Percentiles rank a stretch among this genome's conserved stretches.
Evolutionary conservation across 2,113 vertebrate genomes (phyloP).

Genomic region (Erythrocercus mccallii): DNA sequence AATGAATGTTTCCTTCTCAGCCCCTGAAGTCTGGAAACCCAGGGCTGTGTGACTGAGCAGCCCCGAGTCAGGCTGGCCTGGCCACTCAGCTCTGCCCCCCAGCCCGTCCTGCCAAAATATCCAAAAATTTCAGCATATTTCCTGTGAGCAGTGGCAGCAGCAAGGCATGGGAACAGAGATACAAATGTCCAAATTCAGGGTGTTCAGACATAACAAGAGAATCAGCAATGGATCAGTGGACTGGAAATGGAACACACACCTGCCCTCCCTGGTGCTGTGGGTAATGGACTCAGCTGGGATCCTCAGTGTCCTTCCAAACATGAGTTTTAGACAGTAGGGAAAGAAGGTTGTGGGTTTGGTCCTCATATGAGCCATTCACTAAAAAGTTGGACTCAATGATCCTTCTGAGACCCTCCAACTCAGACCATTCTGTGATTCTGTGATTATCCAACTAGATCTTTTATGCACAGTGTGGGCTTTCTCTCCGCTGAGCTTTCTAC

Average conservation of each 20-base stretch:
- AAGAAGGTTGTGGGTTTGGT: neutral
- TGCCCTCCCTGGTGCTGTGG: neutral
- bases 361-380: neutral
- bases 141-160: neutral
- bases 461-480: neutral
- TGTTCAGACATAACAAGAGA: neutral
- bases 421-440: neutral
- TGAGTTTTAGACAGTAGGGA: neutral
- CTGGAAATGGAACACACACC: neutral
- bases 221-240: neutral
- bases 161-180: neutral
- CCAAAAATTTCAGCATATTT: fast-evolving
- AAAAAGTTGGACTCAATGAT: neutral
- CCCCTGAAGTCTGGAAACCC: neutral
- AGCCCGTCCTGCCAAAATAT: neutral
- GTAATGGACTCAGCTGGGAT: neutral
- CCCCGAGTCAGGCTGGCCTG: neutral
- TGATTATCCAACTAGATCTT: neutral
- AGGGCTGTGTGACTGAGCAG: neutral
- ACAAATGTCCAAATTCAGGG: neutral
- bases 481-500: neutral
- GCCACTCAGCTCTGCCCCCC: neutral
- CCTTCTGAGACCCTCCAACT: neutral
- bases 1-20: neutral
- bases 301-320: neutral